Evolutionary conservation across 2,888 invertebrate species (phyloP).

Genomic region (Balanococcus diminutus): DNA sequence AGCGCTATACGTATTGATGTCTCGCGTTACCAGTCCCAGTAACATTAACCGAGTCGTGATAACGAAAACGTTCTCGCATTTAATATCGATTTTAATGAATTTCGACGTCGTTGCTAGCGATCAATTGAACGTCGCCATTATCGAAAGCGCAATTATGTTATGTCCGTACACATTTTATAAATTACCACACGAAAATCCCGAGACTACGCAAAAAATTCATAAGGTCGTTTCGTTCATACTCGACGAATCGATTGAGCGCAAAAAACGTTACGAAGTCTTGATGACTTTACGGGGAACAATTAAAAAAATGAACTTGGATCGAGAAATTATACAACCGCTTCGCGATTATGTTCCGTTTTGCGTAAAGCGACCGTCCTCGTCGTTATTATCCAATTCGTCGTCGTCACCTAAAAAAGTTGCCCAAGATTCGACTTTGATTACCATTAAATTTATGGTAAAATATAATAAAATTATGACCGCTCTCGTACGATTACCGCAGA

Average conservation of each 20-base stretch:
- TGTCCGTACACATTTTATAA: neutral
- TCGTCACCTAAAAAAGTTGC: too few relatives aligned
- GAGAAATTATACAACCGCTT: neutral
- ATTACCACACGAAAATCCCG: neutral
- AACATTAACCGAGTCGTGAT: neutral
- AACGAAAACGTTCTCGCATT: neutral
- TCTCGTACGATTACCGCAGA: neutral
- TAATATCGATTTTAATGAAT: neutral
- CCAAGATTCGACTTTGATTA: too few relatives aligned
- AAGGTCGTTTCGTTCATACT: neutral
- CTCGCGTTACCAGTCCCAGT: neutral
- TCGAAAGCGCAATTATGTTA: neutral
- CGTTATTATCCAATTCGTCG: neutral
- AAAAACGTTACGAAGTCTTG: neutral
- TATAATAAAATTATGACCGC: neutral
- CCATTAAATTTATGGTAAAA: neutral
- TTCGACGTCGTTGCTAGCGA: neutral
- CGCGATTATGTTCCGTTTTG: too few relatives aligned
- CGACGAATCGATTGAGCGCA: neutral
- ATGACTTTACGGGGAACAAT: neutral
- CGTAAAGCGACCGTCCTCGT: neutral
- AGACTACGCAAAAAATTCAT: neutral
- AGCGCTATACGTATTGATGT: conserved; percentile 20
- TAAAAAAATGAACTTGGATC: neutral
- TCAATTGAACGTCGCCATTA: neutral